Conservation (phyloP, 2,797 vertebrate species). For the Erpetoichthys calabaricus region DNA sequence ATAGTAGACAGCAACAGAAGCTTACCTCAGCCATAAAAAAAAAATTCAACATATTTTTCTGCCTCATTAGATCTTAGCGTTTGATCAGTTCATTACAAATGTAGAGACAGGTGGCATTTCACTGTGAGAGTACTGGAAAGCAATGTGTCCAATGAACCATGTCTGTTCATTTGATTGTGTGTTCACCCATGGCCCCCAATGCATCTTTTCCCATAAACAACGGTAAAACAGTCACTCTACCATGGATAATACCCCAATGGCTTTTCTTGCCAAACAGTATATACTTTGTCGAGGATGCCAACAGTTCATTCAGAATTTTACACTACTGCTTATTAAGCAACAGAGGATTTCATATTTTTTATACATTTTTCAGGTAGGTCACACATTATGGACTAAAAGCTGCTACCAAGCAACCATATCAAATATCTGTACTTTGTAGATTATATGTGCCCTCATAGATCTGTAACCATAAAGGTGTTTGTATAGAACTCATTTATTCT, state of each 20-base stretch:
- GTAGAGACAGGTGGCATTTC: conserved; percentile 28
- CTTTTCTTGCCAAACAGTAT: neutral
- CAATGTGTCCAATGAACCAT: conserved; percentile 2
- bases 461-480: no score
- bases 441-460: no score
- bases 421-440: no score
- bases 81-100: conserved; percentile 36
- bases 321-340: no score
- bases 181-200: neutral
- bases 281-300: neutral
- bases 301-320: no score
- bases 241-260: neutral
- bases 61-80: conserved; percentile 23
- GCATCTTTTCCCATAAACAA: conserved; percentile 2
- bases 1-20: no score
- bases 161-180: conserved; percentile 6
- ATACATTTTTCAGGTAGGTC: no score
- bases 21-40: no score
- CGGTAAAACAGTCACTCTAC: neutral
- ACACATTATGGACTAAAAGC: no score
- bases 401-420: no score
- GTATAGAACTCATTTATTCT: no score
- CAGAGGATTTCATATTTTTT: no score
- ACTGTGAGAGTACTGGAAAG: conserved; percentile 20
- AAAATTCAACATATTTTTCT: conserved; percentile 22